Evolutionary conservation across 2,888 invertebrate species (phyloP), one percentile per base, ranked within the genome.

Genomic region (Xestia c-nigrum): DNA sequence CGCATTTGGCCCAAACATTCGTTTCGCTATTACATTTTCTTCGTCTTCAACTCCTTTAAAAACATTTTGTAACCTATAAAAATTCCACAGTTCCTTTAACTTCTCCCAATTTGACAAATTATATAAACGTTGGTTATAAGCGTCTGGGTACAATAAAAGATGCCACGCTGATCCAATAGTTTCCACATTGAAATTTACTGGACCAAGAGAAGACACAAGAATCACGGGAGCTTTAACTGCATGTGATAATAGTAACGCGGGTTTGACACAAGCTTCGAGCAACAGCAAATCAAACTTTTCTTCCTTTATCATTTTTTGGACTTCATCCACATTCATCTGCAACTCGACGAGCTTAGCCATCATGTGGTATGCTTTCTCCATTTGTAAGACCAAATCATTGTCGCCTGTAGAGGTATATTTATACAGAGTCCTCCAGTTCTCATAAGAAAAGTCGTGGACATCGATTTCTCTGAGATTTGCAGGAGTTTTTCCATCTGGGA

Each of bases 391-490:
- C 6, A 84, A 6, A 64, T 88, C 63, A 55, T 63, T 77, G 0
- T 76, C 69, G 0, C 83, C 87, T 21, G 72, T 71, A 0, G 79
- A 74, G 3, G 75, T 69, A 0, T 7, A 65, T 31, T 71, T 70
- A 6, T 82, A 76, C 0, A 75, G 1, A 21, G 78, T 61, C 50
- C 14, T 72, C 88, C 89, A 87, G 9, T 81, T 74, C 10, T 85
- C 71, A 21, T 93, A 92, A 0, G 91, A 90, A 3, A 91, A 55
- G 24, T 92, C 90, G n/a, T 93, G 89, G 0, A 94, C 67, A 19
- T 94, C 91, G 3, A 96, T 93, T 88, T 96, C 94, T 5, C 88
- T 93, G 5, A 94, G 86, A 74, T 94, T 95, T 0, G 75, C 71
- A 4, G 90, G 90, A 0, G 89, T n/a, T 66, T 79, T 21, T 31